Percentiles rank a stretch among this genome's conserved stretches.
Conservation (phyloP, 2,113 vertebrate species). For the Zingel zingel region DNA sequence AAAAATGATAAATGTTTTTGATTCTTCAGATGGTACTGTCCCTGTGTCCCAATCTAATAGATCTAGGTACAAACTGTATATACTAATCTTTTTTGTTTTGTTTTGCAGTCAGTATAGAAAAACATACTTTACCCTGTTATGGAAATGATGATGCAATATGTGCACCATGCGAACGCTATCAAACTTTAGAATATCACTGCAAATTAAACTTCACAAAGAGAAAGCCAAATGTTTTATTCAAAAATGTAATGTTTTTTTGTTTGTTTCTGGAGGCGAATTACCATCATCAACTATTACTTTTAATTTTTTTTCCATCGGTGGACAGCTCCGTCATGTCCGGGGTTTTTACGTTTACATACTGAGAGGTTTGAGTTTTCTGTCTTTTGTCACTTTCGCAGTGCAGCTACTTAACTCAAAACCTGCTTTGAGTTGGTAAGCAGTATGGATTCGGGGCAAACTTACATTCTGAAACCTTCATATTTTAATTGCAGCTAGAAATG, state of each 20-base stretch:
- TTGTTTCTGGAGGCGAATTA: background rate
- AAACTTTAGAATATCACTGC: background rate
- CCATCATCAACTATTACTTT: background rate
- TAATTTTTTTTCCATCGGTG: background rate
- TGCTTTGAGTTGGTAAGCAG: background rate
- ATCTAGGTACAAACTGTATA: background rate
- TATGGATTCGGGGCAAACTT: background rate
- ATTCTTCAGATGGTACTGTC: background rate
- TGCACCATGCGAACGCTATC: slow-evolving; percentile 5
- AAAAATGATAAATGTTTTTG: background rate
- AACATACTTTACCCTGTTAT: background rate
- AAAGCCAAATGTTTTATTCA: background rate
- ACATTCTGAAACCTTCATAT: background rate
- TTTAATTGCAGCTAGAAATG: slow-evolving; percentile 17
- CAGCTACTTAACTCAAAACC: background rate
- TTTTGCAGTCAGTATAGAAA: background rate
- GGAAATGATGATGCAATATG: slow-evolving; percentile 1
- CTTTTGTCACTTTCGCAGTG: background rate
- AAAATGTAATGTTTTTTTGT: background rate
- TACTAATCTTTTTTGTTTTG: background rate
- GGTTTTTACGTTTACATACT: too few species aligned
- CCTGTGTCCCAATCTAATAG: slow-evolving; percentile 4
- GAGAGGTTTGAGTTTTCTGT: background rate
- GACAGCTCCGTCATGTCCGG: background rate
- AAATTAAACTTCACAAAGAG: background rate